phyloP scores from a whole-genome alignment of 2,888 invertebrate species.

The Carpatolechia fugitivella region DNA sequence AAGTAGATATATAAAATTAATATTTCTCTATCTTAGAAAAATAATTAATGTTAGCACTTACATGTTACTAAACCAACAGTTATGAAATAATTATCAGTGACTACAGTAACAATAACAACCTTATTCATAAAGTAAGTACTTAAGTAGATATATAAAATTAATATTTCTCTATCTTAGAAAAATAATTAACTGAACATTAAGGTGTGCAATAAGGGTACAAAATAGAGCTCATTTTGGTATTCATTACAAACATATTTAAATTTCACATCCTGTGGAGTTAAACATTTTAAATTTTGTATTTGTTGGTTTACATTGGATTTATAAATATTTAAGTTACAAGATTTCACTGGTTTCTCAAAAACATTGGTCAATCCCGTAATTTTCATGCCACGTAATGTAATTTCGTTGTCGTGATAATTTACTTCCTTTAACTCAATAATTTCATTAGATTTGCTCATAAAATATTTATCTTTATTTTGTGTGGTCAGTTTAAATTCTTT shows the following conservation, averaged over 20 bases:
- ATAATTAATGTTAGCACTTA: too few relatives aligned
- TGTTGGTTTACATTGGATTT: neutral
- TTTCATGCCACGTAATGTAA: constrained; percentile 1
- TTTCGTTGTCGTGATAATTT: neutral
- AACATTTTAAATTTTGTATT: neutral
- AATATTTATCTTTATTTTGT: constrained; percentile 9
- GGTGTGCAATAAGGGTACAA: constrained; percentile 14
- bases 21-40: too few relatives aligned
- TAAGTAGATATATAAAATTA: neutral
- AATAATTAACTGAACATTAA: neutral
- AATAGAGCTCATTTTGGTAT: constrained; percentile 10
- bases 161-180: too few relatives aligned
- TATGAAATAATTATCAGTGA: too few relatives aligned
- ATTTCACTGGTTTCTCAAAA: constrained; percentile 10
- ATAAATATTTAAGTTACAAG: constrained; percentile 5
- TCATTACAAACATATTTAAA: constrained; percentile 13
- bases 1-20: neutral
- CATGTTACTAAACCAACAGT: too few relatives aligned
- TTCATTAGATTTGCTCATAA: constrained; percentile 3
- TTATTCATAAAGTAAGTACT: neutral
- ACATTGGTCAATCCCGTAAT: neutral
- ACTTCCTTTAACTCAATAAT: constrained; percentile 1
- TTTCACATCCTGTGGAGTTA: constrained; percentile 11
- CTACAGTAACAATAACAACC: too few relatives aligned
- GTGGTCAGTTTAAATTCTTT: constrained; percentile 7